These are phyloP conservation scores for Agapornis roseicollis DNA, from an alignment of 2,113 vertebrate genomes.

Conservation along the genomic window DNA sequence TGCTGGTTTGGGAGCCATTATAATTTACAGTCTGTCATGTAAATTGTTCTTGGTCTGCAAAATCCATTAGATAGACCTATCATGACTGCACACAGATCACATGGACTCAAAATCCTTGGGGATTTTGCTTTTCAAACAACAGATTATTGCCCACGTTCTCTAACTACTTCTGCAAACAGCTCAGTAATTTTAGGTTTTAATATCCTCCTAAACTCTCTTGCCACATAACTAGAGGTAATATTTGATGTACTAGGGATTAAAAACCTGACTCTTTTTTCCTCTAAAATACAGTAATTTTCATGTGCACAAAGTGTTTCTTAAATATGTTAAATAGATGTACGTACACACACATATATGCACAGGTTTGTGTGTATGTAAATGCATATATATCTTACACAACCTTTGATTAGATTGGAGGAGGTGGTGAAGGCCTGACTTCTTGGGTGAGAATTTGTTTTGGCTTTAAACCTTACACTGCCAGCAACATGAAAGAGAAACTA, in stretches of 20 bases:
- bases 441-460: neutral
- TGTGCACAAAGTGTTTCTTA: neutral
- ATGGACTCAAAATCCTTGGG: neutral
- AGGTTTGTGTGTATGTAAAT: neutral
- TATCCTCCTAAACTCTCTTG: neutral
- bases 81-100: neutral
- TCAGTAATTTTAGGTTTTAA: constrained; percentile 16
- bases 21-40: constrained; percentile 57
- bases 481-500: neutral
- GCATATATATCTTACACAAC: neutral
- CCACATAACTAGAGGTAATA: neutral
- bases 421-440: neutral
- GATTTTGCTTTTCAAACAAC: constrained; percentile 32
- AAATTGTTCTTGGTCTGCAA: constrained; percentile 57
- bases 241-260: neutral
- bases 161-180: constrained; percentile 10
- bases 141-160: constrained; percentile 5
- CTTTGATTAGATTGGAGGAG: neutral
- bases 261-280: neutral
- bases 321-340: neutral
- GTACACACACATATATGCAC: neutral
- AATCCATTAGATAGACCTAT: constrained; percentile 22
- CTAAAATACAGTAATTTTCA: neutral
- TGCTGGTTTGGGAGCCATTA: constrained; percentile 51
- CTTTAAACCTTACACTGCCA: neutral